Percentiles rank a stretch among this genome's conserved stretches.
These are phyloP conservation scores for Zosterops japonicus DNA, from an alignment of 2,113 vertebrate genomes.

Conservation along the genomic window DNA sequence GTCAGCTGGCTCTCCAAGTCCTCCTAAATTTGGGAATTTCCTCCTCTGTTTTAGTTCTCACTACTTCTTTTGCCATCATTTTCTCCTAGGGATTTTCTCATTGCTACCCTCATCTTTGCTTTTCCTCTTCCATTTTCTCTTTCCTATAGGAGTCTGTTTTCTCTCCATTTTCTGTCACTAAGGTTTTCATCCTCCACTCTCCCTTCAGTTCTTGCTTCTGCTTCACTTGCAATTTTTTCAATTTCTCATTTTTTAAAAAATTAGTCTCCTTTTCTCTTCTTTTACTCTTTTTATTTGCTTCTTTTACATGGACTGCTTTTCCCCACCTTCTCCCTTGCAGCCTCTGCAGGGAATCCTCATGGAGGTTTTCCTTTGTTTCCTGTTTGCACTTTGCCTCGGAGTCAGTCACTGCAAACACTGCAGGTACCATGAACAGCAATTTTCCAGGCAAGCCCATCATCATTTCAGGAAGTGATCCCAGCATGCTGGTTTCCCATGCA, in stretches of 20 bases:
- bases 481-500: conserved; percentile 28
- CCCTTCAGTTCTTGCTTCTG: not conserved
- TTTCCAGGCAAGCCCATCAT: conserved; percentile 15
- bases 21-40: not conserved
- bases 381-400: not conserved
- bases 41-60: not conserved
- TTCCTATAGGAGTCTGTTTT: not conserved
- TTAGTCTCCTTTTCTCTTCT: not conserved
- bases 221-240: not conserved
- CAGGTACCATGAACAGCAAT: not conserved
- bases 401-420: not conserved
- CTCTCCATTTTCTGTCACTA: not conserved
- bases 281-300: not conserved
- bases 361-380: not conserved
- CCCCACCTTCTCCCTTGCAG: not conserved
- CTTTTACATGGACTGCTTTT: not conserved
- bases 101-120: not conserved
- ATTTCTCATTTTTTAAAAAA: not conserved
- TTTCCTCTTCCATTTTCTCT: not conserved
- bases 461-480: conserved; percentile 35
- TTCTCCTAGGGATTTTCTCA: not conserved
- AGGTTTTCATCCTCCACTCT: not conserved
- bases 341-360: not conserved
- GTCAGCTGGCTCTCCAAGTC: not conserved
- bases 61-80: not conserved